These are phyloP conservation scores for Ceratoteleas bidentatus DNA, from an alignment of 1,140 invertebrate genomes.

Conservation along the genomic window DNA sequence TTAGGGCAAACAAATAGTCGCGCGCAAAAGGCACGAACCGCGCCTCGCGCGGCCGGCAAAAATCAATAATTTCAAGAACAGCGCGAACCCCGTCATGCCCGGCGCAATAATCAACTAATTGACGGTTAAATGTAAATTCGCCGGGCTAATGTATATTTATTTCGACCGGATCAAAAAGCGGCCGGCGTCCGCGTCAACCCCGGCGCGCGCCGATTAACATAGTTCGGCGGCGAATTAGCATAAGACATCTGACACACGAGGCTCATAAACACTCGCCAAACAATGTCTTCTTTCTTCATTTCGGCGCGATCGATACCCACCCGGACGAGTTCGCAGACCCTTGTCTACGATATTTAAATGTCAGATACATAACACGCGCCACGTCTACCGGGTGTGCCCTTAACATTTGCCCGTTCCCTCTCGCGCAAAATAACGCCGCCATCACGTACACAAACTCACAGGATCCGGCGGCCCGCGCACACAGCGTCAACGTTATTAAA, in stretches of 20 bases:
- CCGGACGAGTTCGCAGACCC: constrained; percentile 56
- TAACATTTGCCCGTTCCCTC: constrained; percentile 72
- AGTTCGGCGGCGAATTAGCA: constrained; percentile 52
- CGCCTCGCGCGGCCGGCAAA: background rate
- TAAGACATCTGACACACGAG: constrained; percentile 55
- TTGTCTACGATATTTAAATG: constrained; percentile 80
- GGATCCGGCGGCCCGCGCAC: constrained; percentile 1
- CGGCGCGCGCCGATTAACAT: constrained; percentile 39
- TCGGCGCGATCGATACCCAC: constrained; percentile 57
- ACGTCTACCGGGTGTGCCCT: constrained; percentile 66
- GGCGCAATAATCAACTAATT: constrained; percentile 53
- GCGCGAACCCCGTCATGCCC: constrained; percentile 10
- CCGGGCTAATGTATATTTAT: constrained; percentile 56
- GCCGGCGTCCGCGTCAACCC: constrained; percentile 22
- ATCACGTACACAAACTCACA: background rate
- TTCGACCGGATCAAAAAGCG: constrained; percentile 42
- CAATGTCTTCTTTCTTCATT: constrained; percentile 63
- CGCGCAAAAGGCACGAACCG: background rate
- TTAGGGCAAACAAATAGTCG: constrained; percentile 18
- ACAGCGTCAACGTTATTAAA: constrained; percentile 74
- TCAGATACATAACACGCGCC: constrained; percentile 77
- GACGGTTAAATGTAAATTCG: constrained; percentile 43
- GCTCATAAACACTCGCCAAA: constrained; percentile 62
- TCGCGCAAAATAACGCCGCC: constrained; percentile 42
- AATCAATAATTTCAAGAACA: constrained; percentile 45